phyloP scores from a whole-genome alignment of 1,140 invertebrate species.

The Drosophila ironensis region DNA sequence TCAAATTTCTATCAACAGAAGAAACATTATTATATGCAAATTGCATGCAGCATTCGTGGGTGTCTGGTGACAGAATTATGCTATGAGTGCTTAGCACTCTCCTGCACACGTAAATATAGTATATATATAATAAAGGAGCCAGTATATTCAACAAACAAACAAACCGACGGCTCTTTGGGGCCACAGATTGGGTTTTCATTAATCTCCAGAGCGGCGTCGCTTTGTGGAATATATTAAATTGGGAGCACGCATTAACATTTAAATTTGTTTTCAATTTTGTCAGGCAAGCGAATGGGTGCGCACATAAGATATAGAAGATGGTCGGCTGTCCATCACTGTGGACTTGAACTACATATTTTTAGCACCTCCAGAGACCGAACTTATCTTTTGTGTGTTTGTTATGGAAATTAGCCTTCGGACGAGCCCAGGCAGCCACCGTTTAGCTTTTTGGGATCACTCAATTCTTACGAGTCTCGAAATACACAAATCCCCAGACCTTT shows the following conservation, averaged over 20 bases:
- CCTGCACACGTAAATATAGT: conserved; percentile 4
- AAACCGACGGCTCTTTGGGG: conserved; percentile 15
- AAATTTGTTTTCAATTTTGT: conserved; percentile 78
- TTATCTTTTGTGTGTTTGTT: conserved; percentile 36
- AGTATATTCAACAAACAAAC: background rate
- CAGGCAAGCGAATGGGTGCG: conserved; percentile 26
- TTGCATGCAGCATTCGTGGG: conserved; percentile 40
- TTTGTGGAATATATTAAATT: conserved; percentile 67
- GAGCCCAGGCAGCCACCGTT: conserved; percentile 16
- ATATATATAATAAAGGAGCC: background rate
- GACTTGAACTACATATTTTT: conserved; percentile 48
- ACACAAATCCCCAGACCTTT: conserved; percentile 31
- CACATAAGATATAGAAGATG: too few relatives aligned
- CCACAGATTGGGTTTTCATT: conserved; percentile 47
- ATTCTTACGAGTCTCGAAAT: conserved; percentile 29
- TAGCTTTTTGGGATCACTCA: conserved; percentile 18
- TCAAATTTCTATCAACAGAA: conserved; percentile 51
- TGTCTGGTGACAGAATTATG: conserved; percentile 33
- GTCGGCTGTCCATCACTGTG: conserved; percentile 12
- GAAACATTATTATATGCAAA: conserved; percentile 56
- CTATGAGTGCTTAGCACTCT: conserved; percentile 10
- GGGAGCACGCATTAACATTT: conserved; percentile 66
- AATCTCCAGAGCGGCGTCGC: conserved; percentile 59
- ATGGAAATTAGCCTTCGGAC: conserved; percentile 59
- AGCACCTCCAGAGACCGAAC: conserved; percentile 44